Base-by-base conservation (phyloP, 2,888 invertebrate species). In the Rotaria magnacalcarata region DNA sequence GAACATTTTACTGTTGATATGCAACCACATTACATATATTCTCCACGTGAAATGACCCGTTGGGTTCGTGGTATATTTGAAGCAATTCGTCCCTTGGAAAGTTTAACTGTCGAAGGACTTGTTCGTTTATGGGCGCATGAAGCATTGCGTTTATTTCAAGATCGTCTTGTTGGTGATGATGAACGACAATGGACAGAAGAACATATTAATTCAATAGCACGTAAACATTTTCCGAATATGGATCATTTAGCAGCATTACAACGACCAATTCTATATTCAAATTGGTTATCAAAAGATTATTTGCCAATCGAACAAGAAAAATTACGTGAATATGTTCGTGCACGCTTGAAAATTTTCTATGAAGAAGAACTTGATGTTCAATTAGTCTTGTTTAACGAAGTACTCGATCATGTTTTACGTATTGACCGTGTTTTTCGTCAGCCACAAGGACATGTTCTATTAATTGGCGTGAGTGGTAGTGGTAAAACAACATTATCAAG, bases 1-100 rank as follows among this genome's bases (percentile, higher is more conserved):
- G 98, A 98, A 91, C 93, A 95, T 86, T 99, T 99, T 92, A 99
- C 99, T 0, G 98, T 98, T 92, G 99, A 99, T 91, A 98, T 98
- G 96, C 99, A 99, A 91, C 99, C 99, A 1, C 99, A 99, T 92
- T 99, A 99, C 91, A 97, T 99, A 0, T 99, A 99, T 92, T 97
- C 97, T 87, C 99, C 99, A 19, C 91, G 93, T 89, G 99, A 99
- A 92, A 96, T 99, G 96, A 99, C 99, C 0, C 93, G 99, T 90
- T 99, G 99, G 99, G 98, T 99, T 86, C 93, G 99, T 87, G 99
- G 99, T 88, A 99, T 99, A 89, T 97, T 97, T 91, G 99, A 99
- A 92, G 99, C 99, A 19, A 95, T 99, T 88, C 89, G 97, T 87
- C 98, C 98, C 0, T 92, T 99, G 84, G 99, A 99, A 90, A 94